Evolutionary conservation across 2,888 invertebrate genomes (phyloP).

Genomic region (Apeira syringaria): DNA sequence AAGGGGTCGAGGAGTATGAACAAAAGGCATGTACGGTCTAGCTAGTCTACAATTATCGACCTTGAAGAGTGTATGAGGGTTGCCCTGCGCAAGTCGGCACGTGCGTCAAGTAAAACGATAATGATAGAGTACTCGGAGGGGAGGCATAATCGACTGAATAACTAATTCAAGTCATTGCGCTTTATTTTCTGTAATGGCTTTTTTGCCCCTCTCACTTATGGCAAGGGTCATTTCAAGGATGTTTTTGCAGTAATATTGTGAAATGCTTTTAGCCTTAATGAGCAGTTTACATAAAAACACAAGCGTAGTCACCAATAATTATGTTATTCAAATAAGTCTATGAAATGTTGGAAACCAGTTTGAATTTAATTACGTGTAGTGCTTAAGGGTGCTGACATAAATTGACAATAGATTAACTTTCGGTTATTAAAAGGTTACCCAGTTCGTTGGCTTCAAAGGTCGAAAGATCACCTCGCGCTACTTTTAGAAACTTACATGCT

Average conservation of each 20-base stretch:
- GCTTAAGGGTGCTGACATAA: slow-evolving; percentile 34
- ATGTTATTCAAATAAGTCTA: slow-evolving; percentile 24
- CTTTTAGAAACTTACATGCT: slow-evolving; percentile 31
- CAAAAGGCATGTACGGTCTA: slow-evolving; percentile 51
- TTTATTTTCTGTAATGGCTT: slow-evolving; percentile 65
- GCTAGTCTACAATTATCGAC: slow-evolving; percentile 66
- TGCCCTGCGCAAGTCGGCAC: slow-evolving; percentile 63
- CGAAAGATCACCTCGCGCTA: slow-evolving; percentile 42
- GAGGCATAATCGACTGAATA: slow-evolving; percentile 72
- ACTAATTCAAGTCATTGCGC: slow-evolving; percentile 80
- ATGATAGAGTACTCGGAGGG: slow-evolving; percentile 79
- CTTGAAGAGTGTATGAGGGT: slow-evolving; percentile 70
- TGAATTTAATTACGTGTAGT: slow-evolving; percentile 31
- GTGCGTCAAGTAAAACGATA: slow-evolving; percentile 75
- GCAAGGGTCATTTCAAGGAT: slow-evolving; percentile 55
- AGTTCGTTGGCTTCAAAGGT: slow-evolving; percentile 42
- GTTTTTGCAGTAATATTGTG: slow-evolving; percentile 63
- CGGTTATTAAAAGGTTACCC: slow-evolving; percentile 40
- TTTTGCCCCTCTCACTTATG: slow-evolving; percentile 62
- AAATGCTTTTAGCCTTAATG: slow-evolving; percentile 34
- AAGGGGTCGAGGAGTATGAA: slow-evolving; percentile 45
- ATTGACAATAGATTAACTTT: slow-evolving; percentile 40
- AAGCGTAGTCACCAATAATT: slow-evolving; percentile 24
- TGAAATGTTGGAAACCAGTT: slow-evolving; percentile 28
- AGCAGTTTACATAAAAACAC: slow-evolving; percentile 30